Conservation (phyloP, 2,113 vertebrate genomes). For the Oceanites oceanicus region DNA sequence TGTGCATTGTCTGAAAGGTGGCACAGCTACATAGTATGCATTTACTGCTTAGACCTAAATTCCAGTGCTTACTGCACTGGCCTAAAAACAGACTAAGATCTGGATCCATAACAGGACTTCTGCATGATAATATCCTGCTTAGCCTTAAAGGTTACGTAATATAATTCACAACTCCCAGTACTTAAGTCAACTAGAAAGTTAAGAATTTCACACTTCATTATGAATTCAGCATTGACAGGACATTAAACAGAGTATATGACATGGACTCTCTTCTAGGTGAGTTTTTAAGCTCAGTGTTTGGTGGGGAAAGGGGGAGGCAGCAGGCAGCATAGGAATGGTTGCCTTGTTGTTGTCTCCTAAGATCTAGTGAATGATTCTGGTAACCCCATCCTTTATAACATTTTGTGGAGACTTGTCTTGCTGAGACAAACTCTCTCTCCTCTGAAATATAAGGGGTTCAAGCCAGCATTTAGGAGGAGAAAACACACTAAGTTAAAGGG, state of each 20-base stretch:
- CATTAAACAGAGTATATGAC: not conserved
- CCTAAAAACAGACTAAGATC: not conserved
- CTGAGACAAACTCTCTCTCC: not conserved
- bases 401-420: not conserved
- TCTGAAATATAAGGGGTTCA: not conserved
- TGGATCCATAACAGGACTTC: not conserved
- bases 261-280: not conserved
- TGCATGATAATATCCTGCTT: not conserved
- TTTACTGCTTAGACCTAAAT: not conserved
- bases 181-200: not conserved
- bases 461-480: not conserved
- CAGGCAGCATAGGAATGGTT: not conserved
- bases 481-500: not conserved
- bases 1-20: not conserved
- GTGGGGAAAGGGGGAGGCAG: not conserved
- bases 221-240: not conserved
- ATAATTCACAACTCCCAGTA: not conserved
- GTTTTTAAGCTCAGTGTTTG: not conserved
- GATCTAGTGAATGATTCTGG: not conserved
- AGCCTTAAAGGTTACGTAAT: not conserved
- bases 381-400: not conserved
- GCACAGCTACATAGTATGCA: not conserved
- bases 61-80: not conserved
- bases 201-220: not conserved
- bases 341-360: not conserved